Conservation (phyloP, 2,113 vertebrate species). For the Mastomys natalensis region DNA sequence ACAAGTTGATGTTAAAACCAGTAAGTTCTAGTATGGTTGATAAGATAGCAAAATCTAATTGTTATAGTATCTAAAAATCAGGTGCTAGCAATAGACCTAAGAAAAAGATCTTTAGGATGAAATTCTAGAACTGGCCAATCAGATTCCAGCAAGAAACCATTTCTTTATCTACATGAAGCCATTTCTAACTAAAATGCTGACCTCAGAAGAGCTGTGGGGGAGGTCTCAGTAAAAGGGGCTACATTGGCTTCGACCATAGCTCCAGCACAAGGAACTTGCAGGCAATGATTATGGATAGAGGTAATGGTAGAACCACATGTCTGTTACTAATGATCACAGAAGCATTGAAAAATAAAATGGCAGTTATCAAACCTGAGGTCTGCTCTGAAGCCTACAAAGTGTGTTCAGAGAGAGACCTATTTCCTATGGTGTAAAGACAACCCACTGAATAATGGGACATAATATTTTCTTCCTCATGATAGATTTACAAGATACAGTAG, state of each 20-base stretch:
- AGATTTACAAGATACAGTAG: not conserved
- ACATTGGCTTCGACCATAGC: not conserved
- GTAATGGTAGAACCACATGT: not conserved
- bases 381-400: not conserved
- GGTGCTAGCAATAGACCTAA: not conserved
- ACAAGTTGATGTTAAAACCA: not conserved
- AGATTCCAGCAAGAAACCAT: not conserved
- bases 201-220: not conserved
- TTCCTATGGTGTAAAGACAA: not conserved
- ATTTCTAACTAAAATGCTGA: not conserved
- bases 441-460: not conserved
- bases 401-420: not conserved
- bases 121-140: not conserved
- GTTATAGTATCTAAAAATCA: not conserved
- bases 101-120: not conserved
- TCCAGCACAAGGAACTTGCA: not conserved
- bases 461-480: not conserved
- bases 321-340: not conserved
- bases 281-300: not conserved
- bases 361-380: not conserved
- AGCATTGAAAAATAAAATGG: not conserved
- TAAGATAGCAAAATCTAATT: not conserved
- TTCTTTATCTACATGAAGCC: not conserved
- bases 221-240: not conserved
- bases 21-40: not conserved